phyloP scores from a whole-genome alignment of 2,113 vertebrate genomes.

The Prunella himalayana region DNA sequence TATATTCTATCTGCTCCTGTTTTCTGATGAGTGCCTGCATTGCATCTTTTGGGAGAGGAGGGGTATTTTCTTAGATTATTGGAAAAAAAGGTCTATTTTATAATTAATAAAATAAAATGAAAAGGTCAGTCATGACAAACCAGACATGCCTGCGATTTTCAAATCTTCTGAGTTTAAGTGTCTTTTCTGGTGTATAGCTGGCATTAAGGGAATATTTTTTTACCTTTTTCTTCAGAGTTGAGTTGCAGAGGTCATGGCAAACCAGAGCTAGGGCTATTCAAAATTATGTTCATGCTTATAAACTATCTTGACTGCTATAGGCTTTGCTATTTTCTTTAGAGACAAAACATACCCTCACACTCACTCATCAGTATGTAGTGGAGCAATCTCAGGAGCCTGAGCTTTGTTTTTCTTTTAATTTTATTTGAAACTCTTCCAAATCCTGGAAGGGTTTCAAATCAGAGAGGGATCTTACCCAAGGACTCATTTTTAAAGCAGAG shows the following conservation, averaged over 20 bases:
- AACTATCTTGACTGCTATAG: slow-evolving; percentile 41
- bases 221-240: slow-evolving; percentile 20
- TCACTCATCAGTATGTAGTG: slow-evolving; percentile 1
- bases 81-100: not conserved
- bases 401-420: slow-evolving; percentile 58
- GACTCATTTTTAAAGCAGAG: not conserved
- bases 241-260: slow-evolving; percentile 29
- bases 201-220: slow-evolving; percentile 39
- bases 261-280: slow-evolving; percentile 26
- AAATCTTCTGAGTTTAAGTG: not conserved
- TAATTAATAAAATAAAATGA: slow-evolving; percentile 18
- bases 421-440: slow-evolving; percentile 57
- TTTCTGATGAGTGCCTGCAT: not conserved
- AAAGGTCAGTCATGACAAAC: not conserved
- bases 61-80: not conserved
- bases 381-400: slow-evolving; percentile 32
- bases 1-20: not conserved
- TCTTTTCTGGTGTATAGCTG: not conserved
- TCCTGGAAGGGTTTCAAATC: slow-evolving; percentile 44
- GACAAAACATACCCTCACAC: slow-evolving; percentile 57
- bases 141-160: not conserved
- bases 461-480: slow-evolving; percentile 23
- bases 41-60: not conserved
- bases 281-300: slow-evolving; percentile 54
- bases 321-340: slow-evolving; percentile 58